A percentile compares a stretch with the other conserved stretches of the same genome.
Conservation (phyloP, 2,797 vertebrate species). For the Emys orbicularis region DNA sequence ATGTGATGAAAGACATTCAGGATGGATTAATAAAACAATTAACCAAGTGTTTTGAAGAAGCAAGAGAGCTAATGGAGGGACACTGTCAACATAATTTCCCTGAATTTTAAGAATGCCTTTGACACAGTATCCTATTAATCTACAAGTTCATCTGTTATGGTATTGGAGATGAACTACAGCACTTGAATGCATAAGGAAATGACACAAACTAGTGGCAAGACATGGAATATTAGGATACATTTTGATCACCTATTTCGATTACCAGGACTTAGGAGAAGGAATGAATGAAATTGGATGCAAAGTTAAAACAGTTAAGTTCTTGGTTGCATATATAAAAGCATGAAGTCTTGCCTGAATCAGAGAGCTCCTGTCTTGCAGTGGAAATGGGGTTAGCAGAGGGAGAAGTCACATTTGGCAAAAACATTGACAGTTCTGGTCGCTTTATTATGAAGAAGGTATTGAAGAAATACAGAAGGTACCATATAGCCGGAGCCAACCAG, state of each 20-base stretch:
- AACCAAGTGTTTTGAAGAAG: not conserved
- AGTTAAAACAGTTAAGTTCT: not conserved
- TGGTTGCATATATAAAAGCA: not conserved
- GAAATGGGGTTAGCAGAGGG: not conserved
- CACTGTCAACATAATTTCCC: not conserved
- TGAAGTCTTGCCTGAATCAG: not conserved
- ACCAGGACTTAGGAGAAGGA: not conserved
- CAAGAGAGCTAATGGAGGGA: not conserved
- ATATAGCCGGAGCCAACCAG: not conserved
- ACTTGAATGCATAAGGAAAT: not conserved
- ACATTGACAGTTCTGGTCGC: not conserved
- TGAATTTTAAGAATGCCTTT: constrained; percentile 10
- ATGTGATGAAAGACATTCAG: not conserved
- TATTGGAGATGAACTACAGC: not conserved
- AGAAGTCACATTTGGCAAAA: not conserved
- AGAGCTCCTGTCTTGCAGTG: not conserved
- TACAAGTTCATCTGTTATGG: constrained; percentile 2
- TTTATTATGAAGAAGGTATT: not conserved
- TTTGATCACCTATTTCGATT: not conserved
- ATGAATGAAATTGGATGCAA: constrained; percentile 13
- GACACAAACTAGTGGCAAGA: not conserved
- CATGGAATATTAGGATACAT: not conserved
- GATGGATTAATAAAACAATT: not conserved
- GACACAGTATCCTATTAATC: not conserved
- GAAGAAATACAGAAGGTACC: not conserved